phyloP scores from a whole-genome alignment of 2,888 invertebrate genomes.

The Terebella lapidaria region DNA sequence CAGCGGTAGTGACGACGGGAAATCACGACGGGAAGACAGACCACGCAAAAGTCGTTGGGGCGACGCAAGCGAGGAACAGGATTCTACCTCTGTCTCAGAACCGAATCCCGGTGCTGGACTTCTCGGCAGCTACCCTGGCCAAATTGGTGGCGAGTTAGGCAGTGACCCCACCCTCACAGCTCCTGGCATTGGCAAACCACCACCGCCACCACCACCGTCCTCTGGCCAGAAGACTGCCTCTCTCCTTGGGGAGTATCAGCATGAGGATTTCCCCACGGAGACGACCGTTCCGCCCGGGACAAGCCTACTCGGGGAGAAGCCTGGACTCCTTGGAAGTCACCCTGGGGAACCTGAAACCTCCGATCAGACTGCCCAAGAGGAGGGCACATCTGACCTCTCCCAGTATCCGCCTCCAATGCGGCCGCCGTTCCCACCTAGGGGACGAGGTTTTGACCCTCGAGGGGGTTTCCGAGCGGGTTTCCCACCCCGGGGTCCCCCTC shows the following conservation, averaged over 20 bases:
- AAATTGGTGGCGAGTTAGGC: background rate
- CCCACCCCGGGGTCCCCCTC: background rate
- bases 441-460: too few relatives aligned
- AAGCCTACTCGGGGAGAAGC: background rate
- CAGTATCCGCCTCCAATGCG: background rate
- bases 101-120: background rate
- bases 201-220: background rate
- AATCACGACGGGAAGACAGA: background rate
- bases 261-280: background rate
- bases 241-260: background rate
- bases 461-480: background rate
- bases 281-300: background rate
- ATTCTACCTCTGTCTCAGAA: background rate
- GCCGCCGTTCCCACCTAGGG: background rate
- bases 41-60: conserved; percentile 1
- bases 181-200: background rate
- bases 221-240: too few relatives aligned
- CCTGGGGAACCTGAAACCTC: background rate
- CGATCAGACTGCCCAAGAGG: background rate
- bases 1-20: background rate
- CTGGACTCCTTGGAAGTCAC: background rate
- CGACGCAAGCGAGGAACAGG: background rate
- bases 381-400: background rate
- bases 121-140: background rate
- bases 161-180: background rate